phyloP scores from a whole-genome alignment of 2,888 invertebrate genomes.

The Augochlorella aurata region DNA sequence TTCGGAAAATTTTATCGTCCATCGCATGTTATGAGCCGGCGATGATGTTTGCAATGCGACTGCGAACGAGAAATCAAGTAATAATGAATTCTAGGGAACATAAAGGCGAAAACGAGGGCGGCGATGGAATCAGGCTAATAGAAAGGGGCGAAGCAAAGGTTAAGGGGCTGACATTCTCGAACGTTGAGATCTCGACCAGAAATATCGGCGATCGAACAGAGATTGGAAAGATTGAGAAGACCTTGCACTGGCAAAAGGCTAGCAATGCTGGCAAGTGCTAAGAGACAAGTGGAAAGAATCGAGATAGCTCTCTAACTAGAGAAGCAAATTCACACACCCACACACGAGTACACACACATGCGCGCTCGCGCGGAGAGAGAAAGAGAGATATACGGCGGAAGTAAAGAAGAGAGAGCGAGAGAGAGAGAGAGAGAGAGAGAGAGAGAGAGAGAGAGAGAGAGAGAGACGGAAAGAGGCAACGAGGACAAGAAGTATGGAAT shows the following conservation, averaged over 20 bases:
- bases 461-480: not conserved
- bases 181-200: not conserved
- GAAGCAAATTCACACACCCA: not conserved
- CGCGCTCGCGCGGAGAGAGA: not conserved
- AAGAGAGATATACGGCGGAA: not conserved
- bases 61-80: not conserved
- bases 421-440: not conserved
- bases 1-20: constrained; percentile 38
- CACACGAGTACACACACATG: too few species aligned
- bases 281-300: constrained; percentile 1
- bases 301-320: not conserved
- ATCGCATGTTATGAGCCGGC: constrained; percentile 4
- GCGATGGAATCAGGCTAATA: not conserved
- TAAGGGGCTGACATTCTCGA: not conserved
- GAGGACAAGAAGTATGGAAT: constrained; percentile 35
- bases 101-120: not conserved
- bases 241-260: not conserved
- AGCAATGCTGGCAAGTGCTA: not conserved
- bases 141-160: not conserved
- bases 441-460: not conserved
- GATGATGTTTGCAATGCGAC: not conserved
- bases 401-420: not conserved
- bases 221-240: not conserved
- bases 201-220: not conserved
- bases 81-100: not conserved